Percentiles rank a stretch among this genome's conserved stretches.
Conservation (phyloP, 2,888 invertebrate genomes). For the Apomyelois bistriatella region DNA sequence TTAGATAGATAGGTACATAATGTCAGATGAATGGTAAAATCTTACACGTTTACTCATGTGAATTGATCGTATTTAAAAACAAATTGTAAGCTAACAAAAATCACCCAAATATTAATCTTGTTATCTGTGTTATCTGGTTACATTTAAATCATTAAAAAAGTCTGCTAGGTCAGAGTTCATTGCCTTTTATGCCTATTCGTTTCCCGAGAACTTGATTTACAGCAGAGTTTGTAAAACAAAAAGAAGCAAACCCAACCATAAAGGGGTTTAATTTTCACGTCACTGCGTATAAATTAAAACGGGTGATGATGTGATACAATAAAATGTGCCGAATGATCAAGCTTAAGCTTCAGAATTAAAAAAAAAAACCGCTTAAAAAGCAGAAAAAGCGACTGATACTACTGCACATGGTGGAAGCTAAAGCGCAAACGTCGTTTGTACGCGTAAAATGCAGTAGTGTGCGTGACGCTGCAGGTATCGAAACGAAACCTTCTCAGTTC, state of each 20-base stretch:
- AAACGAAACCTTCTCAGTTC: constrained; percentile 57
- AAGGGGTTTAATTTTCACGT: constrained; percentile 20
- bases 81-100: too few relatives aligned
- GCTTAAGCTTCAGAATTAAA: constrained; percentile 24
- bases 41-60: too few relatives aligned
- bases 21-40: too few relatives aligned
- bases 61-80: too few relatives aligned
- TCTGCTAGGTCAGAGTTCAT: too few relatives aligned
- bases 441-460: constrained; percentile 57
- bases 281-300: constrained; percentile 40
- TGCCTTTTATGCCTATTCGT: background rate
- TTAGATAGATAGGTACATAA: too few relatives aligned
- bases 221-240: constrained; percentile 1
- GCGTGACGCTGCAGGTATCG: constrained; percentile 73
- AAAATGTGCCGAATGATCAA: constrained; percentile 42
- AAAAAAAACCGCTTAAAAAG: constrained; percentile 29
- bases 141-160: too few relatives aligned
- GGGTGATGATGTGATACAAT: constrained; percentile 31
- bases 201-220: constrained; percentile 4
- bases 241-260: constrained; percentile 4
- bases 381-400: constrained; percentile 12
- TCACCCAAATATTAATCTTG: too few relatives aligned
- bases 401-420: constrained; percentile 57
- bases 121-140: too few relatives aligned
- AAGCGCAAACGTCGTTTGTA: constrained; percentile 54